phyloP scores from a whole-genome alignment of 2,888 invertebrate genomes.

The Uloborus plumipes region DNA sequence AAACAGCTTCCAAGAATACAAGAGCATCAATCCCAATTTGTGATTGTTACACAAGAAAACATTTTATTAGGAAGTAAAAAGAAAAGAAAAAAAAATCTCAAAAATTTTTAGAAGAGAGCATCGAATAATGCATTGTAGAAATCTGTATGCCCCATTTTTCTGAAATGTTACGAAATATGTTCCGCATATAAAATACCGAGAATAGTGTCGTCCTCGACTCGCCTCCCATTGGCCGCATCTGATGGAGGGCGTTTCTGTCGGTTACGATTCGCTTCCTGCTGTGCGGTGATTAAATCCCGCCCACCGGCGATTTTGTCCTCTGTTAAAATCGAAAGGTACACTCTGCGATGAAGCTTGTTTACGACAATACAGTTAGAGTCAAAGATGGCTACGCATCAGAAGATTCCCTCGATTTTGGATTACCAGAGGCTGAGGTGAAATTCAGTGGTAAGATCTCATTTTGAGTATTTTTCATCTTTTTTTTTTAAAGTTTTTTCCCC shows the following conservation, averaged over 20 bases:
- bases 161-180: no score
- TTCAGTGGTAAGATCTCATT: constrained; percentile 19
- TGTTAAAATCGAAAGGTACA: constrained; percentile 26
- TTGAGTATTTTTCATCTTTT: no score
- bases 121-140: no score
- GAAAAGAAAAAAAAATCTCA: no score
- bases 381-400: constrained; percentile 41
- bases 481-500: no score
- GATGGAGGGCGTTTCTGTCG: not conserved
- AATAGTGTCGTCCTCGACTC: not conserved
- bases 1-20: no score
- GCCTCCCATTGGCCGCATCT: not conserved
- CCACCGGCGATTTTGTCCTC: not conserved
- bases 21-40: no score
- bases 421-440: constrained; percentile 28
- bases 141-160: no score
- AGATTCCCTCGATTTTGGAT: constrained; percentile 37
- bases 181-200: no score
- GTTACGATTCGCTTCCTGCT: not conserved
- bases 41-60: no score
- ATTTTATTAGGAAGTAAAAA: no score
- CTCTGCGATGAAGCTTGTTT: constrained; percentile 51
- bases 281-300: not conserved
- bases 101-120: no score
- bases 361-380: constrained; percentile 26